These are phyloP conservation scores for Lordiphosa stackelbergi DNA, from an alignment of 1,140 invertebrate genomes.

Conservation along the genomic window DNA sequence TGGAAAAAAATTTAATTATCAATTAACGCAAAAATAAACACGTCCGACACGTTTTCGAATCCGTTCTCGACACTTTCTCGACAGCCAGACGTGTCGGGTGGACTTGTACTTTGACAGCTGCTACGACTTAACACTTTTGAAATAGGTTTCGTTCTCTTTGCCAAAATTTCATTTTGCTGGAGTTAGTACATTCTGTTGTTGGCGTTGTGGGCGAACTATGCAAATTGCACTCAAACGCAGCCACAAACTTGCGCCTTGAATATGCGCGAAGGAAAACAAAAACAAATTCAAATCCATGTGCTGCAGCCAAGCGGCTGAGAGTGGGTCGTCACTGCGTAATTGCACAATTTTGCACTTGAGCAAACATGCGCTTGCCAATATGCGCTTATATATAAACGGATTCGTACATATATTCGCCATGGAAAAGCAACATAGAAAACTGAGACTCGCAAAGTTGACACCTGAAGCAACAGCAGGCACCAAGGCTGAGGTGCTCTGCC, in stretches of 20 bases:
- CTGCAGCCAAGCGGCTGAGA: conserved; percentile 18
- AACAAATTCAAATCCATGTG: conserved; percentile 29
- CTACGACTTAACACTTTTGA: conserved; percentile 18
- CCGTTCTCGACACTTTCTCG: no score
- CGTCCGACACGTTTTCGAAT: no score
- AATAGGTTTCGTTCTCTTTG: conserved; percentile 15
- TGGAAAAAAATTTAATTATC: no score
- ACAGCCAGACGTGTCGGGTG: no score
- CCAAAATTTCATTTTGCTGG: conserved; percentile 3
- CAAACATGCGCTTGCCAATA: conserved; percentile 67
- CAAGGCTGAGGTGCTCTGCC: no score
- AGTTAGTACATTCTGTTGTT: conserved; percentile 32
- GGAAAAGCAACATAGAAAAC: background rate
- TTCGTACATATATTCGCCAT: background rate
- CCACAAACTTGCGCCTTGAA: conserved; percentile 35
- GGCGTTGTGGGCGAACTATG: conserved; percentile 19
- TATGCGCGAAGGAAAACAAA: conserved; percentile 6
- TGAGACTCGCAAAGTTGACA: background rate
- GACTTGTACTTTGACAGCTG: conserved; percentile 16
- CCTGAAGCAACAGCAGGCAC: no score
- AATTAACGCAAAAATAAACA: no score
- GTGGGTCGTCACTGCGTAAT: conserved; percentile 48
- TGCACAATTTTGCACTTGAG: conserved; percentile 68
- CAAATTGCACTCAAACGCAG: conserved; percentile 38
- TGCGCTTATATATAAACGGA: conserved; percentile 7